Percentiles rank a stretch among this genome's conserved stretches.
Evolutionary conservation across 2,797 vertebrate genomes (phyloP).

Genomic region (Choloepus didactylus): DNA sequence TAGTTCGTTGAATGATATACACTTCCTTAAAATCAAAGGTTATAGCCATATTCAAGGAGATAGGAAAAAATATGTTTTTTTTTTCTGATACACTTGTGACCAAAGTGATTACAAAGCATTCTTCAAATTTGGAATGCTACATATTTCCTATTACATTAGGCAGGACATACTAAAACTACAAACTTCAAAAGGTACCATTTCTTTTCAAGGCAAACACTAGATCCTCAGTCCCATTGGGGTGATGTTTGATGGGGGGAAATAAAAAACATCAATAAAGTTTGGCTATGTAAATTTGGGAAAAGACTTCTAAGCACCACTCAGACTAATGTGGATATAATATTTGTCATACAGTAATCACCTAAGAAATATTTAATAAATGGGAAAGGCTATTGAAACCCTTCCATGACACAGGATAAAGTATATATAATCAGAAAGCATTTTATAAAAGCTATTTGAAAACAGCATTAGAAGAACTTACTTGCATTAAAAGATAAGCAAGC

Average conservation of each 20-base stretch:
- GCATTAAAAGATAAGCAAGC: not conserved
- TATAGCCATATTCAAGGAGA: not conserved
- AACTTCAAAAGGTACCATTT: not conserved
- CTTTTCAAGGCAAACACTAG: slow-evolving; percentile 8
- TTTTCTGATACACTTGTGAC: not conserved
- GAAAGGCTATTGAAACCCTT: not conserved
- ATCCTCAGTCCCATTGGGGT: not conserved
- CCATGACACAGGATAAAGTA: not conserved
- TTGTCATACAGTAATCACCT: not conserved
- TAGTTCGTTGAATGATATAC: not conserved
- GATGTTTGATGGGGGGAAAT: not conserved
- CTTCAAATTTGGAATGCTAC: not conserved
- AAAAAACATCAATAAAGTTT: not conserved
- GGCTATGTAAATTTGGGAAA: not conserved
- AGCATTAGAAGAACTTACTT: not conserved
- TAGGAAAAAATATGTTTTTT: not conserved
- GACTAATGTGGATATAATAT: not conserved
- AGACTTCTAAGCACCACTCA: not conserved
- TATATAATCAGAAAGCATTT: not conserved
- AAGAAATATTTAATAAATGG: slow-evolving; percentile 13
- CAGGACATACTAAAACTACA: not conserved
- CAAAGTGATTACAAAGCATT: slow-evolving; percentile 17
- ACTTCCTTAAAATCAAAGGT: not conserved
- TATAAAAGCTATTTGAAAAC: slow-evolving; percentile 43
- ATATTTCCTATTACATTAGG: not conserved